Conservation (phyloP, 2,113 vertebrate genomes). For the Natator depressus region DNA sequence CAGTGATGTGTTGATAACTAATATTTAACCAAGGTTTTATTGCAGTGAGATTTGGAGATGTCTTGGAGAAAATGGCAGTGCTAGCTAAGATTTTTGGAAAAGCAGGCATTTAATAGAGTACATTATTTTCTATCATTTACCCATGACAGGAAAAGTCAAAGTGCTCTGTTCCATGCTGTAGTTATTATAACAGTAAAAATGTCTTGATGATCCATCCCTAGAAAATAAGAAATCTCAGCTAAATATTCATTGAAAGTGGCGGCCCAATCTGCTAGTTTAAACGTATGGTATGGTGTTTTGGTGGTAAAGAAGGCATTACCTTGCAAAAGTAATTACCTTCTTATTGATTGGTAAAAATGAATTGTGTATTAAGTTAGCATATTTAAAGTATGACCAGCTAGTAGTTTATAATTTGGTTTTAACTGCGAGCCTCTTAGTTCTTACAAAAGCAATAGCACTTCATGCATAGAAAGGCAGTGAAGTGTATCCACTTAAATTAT, state of each 20-base stretch:
- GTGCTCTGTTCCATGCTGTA: conserved; percentile 8
- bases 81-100: background rate
- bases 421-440: background rate
- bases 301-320: background rate
- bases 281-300: background rate
- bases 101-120: conserved; percentile 4
- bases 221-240: conserved; percentile 35
- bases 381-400: conserved; percentile 18
- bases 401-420: conserved; percentile 20
- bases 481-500: background rate
- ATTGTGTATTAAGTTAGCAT: background rate
- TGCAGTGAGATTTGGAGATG: background rate
- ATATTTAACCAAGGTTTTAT: background rate
- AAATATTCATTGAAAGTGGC: conserved; percentile 21
- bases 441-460: background rate
- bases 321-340: background rate
- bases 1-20: background rate
- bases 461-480: background rate
- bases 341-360: conserved; percentile 17
- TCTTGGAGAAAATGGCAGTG: background rate
- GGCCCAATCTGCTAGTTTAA: conserved; percentile 16
- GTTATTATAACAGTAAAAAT: background rate
- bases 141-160: conserved; percentile 28
- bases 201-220: conserved; percentile 15
- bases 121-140: conserved; percentile 31